Evolutionary conservation across 2,113 vertebrate species (phyloP).

Genomic region (Tragelaphus scriptus): DNA sequence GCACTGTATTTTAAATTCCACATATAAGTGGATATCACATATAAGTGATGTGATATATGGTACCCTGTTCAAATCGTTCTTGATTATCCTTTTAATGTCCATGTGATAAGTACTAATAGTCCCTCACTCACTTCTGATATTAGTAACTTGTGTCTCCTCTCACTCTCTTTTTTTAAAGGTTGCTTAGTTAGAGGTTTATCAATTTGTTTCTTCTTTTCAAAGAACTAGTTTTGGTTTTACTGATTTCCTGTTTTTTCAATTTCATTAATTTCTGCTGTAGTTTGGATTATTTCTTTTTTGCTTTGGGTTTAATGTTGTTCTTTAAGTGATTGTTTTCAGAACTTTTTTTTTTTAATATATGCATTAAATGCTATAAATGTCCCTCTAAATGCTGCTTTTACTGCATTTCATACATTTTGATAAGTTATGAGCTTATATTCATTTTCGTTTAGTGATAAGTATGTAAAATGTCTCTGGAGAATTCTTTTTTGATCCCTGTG

Average conservation of each 20-base stretch:
- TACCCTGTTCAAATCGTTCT: neutral
- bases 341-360: neutral
- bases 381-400: neutral
- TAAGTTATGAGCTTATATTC: neutral
- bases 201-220: neutral
- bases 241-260: neutral
- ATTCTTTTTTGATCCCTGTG: neutral
- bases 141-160: neutral
- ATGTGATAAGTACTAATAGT: neutral
- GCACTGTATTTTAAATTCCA: neutral
- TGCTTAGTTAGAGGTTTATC: neutral
- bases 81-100: neutral
- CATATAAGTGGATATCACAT: neutral
- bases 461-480: neutral
- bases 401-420: neutral
- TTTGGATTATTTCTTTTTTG: neutral
- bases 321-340: neutral
- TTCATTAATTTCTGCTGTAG: neutral
- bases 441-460: neutral
- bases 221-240: neutral
- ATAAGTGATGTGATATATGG: neutral
- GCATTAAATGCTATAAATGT: neutral
- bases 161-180: neutral
- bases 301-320: neutral
- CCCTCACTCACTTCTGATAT: neutral